Evolutionary conservation across 2,113 vertebrate genomes (phyloP).

Genomic region (Porphyrio hochstetteri): DNA sequence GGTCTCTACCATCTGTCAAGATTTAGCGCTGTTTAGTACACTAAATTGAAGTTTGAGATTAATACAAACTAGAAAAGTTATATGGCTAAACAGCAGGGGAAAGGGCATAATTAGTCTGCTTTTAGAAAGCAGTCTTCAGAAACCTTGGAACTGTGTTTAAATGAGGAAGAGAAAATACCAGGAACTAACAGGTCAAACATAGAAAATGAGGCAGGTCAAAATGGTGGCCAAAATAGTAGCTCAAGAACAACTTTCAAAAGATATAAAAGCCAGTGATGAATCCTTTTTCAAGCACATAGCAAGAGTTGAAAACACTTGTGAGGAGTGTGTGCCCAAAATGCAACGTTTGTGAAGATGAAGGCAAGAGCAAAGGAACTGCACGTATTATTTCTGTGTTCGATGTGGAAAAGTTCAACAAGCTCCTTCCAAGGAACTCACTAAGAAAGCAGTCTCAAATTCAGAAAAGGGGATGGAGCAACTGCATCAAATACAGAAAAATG

Average conservation of each 20-base stretch:
- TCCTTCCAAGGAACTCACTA: background rate
- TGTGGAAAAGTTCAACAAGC: background rate
- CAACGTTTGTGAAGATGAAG: background rate
- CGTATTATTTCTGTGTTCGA: background rate
- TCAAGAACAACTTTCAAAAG: background rate
- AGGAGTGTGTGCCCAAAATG: background rate
- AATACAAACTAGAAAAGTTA: background rate
- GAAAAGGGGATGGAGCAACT: background rate
- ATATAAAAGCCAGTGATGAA: background rate
- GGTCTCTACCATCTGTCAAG: background rate
- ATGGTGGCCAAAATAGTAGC: background rate
- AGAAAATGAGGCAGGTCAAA: background rate
- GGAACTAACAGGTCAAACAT: background rate
- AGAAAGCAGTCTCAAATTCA: background rate
- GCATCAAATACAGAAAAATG: background rate
- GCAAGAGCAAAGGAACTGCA: background rate
- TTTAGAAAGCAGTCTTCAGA: background rate
- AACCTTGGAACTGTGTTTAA: background rate
- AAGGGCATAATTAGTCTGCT: background rate
- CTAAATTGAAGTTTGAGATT: background rate
- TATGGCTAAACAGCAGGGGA: background rate
- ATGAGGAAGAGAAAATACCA: background rate
- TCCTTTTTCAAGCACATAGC: background rate
- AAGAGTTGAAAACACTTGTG: background rate
- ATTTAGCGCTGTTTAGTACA: background rate